A percentile compares a stretch with the other conserved stretches of the same genome.
phyloP scores from a whole-genome alignment of 2,888 invertebrate species.

The Agriopis aurantiaria region DNA sequence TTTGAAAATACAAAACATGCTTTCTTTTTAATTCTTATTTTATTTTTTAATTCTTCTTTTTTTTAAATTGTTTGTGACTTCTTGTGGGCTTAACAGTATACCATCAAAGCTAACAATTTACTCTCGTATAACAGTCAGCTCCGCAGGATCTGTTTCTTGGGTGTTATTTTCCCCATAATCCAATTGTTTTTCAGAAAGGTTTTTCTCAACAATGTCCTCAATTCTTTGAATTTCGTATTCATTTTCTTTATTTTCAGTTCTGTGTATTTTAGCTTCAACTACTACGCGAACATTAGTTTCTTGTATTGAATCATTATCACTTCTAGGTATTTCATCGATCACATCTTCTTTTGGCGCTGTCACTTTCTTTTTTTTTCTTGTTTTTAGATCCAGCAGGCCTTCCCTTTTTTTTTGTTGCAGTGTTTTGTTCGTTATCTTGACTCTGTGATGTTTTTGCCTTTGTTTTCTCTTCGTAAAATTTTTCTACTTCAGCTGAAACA shows the following conservation, averaged over 20 bases:
- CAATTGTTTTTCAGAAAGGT: slow-evolving; percentile 13
- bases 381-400: slow-evolving; percentile 16
- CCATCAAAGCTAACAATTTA: slow-evolving; percentile 30
- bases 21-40: not conserved
- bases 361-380: slow-evolving; percentile 22
- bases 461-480: slow-evolving; percentile 2
- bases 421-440: not conserved
- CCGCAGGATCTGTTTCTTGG: slow-evolving; percentile 16
- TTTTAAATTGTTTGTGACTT: slow-evolving; percentile 19
- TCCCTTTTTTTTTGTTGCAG: slow-evolving; percentile 3
- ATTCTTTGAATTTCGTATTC: not conserved
- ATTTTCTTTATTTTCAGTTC: not conserved
- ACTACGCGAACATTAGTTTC: not conserved
- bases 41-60: slow-evolving; percentile 21
- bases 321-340: not conserved
- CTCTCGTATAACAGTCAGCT: slow-evolving; percentile 25
- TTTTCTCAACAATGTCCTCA: not conserved
- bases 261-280: not conserved
- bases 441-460: not conserved
- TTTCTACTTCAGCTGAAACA: slow-evolving; percentile 3
- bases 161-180: too few relatives aligned
- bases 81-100: slow-evolving; percentile 26
- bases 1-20: not conserved
- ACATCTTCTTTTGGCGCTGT: not conserved
- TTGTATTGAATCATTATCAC: not conserved